Evolutionary conservation across 1,140 invertebrate genomes (phyloP).

Genomic region (Drosophila hydei): DNA sequence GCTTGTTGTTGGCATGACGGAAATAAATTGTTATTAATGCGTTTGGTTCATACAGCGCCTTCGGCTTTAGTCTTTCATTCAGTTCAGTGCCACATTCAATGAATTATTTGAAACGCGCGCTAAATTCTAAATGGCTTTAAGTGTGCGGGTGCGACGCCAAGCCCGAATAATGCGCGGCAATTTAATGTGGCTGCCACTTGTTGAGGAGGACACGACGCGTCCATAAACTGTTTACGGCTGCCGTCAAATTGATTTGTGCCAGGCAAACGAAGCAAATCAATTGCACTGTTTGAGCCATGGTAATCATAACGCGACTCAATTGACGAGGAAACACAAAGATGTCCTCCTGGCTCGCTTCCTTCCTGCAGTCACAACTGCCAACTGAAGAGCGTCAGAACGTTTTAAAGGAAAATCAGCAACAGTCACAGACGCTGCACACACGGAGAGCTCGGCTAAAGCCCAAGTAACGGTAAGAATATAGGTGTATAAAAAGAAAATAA

Average conservation of each 20-base stretch:
- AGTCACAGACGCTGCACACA: conserved; percentile 21
- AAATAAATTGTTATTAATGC: conserved; percentile 83
- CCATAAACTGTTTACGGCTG: conserved; percentile 68
- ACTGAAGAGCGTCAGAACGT: conserved; percentile 18
- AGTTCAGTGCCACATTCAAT: conserved; percentile 47
- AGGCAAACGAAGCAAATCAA: conserved; percentile 57
- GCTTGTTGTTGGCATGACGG: conserved; percentile 46
- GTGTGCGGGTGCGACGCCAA: conserved; percentile 9
- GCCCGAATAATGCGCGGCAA: conserved; percentile 52
- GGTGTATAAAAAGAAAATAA: conserved; percentile 16
- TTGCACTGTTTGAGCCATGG: conserved; percentile 50
- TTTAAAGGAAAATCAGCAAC: conserved; percentile 44
- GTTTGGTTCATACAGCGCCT: conserved; percentile 45
- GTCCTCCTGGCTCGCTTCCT: neutral
- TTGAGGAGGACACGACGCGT: conserved; percentile 36
- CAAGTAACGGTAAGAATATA: conserved; percentile 3
- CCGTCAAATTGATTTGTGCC: conserved; percentile 70
- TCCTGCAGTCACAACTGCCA: neutral
- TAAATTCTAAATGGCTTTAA: conserved; percentile 55
- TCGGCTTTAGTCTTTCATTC: conserved; percentile 21
- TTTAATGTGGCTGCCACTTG: conserved; percentile 74
- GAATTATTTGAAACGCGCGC: conserved; percentile 64
- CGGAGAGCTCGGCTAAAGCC: conserved; percentile 8
- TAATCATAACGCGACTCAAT: conserved; percentile 58
- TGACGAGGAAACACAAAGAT: conserved; percentile 5